A percentile compares a stretch with the other conserved stretches of the same genome.
Conservation (phyloP, 2,888 invertebrate genomes). For the Plebejus argus region DNA sequence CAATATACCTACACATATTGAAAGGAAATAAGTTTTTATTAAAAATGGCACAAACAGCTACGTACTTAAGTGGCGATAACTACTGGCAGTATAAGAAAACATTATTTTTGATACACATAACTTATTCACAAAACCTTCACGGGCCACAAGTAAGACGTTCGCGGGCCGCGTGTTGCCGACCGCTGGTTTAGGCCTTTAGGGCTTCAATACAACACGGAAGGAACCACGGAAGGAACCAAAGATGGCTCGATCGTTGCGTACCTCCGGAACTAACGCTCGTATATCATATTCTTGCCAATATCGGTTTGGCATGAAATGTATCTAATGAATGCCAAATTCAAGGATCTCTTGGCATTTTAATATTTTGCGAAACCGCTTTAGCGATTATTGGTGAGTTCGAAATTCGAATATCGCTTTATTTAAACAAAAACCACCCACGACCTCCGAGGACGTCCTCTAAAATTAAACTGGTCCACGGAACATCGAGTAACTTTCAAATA, state of each 20-base stretch:
- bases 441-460: background rate
- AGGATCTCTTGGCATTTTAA: background rate
- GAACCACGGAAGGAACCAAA: constrained; percentile 6
- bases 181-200: too few relatives aligned
- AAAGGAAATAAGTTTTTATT: too few relatives aligned
- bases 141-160: too few relatives aligned
- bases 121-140: too few relatives aligned
- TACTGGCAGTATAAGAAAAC: too few relatives aligned
- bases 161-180: too few relatives aligned
- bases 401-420: background rate
- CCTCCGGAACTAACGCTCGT: constrained; percentile 1
- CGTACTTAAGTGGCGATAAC: too few relatives aligned
- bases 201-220: constrained; percentile 3
- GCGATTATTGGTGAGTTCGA: background rate
- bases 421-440: background rate
- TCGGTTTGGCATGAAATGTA: background rate
- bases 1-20: too few relatives aligned
- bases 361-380: background rate
- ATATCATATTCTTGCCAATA: constrained; percentile 1
- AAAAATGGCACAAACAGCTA: too few relatives aligned
- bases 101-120: too few relatives aligned
- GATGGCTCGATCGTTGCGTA: background rate
- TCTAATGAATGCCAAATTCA: constrained; percentile 18
- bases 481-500: constrained; percentile 2
- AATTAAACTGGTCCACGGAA: background rate